Percentiles rank a stretch among this genome's conserved stretches.
Conservation (phyloP, 2,113 vertebrate genomes). For the Prochilodus magdalenae region DNA sequence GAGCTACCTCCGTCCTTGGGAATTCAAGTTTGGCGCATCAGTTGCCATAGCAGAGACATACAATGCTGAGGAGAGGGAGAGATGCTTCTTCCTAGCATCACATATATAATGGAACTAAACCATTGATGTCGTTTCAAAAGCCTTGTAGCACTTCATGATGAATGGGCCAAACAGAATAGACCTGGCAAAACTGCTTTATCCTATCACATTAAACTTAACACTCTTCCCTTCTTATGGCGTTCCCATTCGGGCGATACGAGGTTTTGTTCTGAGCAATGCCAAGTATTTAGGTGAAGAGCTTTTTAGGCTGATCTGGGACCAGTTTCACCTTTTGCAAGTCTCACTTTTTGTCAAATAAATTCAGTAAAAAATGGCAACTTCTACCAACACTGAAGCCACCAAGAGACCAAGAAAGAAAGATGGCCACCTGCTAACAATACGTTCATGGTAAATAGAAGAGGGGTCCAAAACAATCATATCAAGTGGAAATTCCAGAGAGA, state of each 20-base stretch:
- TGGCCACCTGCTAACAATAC: neutral
- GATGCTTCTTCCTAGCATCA: neutral
- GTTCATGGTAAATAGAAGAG: slow-evolving; percentile 19
- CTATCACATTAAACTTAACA: no score
- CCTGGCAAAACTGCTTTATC: no score
- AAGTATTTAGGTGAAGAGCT: neutral
- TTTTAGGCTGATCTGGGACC: neutral
- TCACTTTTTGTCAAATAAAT: neutral
- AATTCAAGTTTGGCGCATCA: neutral
- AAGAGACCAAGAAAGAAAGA: neutral
- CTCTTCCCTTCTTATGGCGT: no score
- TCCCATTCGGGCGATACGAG: no score
- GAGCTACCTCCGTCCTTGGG: slow-evolving; percentile 7
- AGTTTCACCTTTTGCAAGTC: neutral
- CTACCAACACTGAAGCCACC: slow-evolving; percentile 14
- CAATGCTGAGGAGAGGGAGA: neutral
- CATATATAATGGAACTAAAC: no score
- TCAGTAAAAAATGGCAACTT: slow-evolving; percentile 14
- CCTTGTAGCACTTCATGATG: no score
- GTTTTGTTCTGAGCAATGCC: no score
- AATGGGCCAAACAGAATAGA: no score
- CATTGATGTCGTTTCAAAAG: no score
- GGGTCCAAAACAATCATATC: slow-evolving; percentile 80
- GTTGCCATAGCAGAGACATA: neutral
- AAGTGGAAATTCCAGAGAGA: slow-evolving; percentile 83